These are phyloP conservation scores for Balanococcus diminutus DNA, from an alignment of 2,888 invertebrate species.

Conservation along the genomic window DNA sequence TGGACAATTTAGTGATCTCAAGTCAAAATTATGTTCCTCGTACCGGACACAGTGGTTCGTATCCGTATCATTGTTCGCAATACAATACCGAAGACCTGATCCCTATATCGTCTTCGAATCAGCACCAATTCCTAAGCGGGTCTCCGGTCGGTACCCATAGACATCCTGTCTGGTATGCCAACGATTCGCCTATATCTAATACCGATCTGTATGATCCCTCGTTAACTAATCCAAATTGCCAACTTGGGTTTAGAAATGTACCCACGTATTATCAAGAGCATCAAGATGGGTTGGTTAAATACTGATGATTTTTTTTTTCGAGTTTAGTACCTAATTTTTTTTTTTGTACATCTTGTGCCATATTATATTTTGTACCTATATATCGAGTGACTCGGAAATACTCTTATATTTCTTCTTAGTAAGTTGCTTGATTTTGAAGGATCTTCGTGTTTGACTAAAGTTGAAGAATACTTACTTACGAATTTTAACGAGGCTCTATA, in stretches of 20 bases:
- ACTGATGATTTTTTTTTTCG: neutral
- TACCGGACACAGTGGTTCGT: neutral
- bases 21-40: constrained; percentile 10
- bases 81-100: constrained; percentile 44
- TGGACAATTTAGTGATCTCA: constrained; percentile 53
- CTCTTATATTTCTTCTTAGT: too few relatives aligned
- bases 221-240: constrained; percentile 42
- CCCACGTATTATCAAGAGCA: constrained; percentile 47
- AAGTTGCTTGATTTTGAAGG: too few relatives aligned
- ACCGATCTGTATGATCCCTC: constrained; percentile 42
- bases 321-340: neutral
- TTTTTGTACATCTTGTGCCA: too few relatives aligned
- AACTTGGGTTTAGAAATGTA: constrained; percentile 45
- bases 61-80: constrained; percentile 47
- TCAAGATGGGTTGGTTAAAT: constrained; percentile 46
- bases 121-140: constrained; percentile 32
- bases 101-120: neutral
- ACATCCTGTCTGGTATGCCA: constrained; percentile 42
- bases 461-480: too few relatives aligned
- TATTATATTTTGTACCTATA: too few relatives aligned
- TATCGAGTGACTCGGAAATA: too few relatives aligned
- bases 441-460: too few relatives aligned
- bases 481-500: too few relatives aligned
- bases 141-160: neutral
- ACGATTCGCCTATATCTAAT: constrained; percentile 35